These are phyloP conservation scores for Diachasmimorpha longicaudata DNA, from an alignment of 1,140 invertebrate genomes.

Conservation along the genomic window DNA sequence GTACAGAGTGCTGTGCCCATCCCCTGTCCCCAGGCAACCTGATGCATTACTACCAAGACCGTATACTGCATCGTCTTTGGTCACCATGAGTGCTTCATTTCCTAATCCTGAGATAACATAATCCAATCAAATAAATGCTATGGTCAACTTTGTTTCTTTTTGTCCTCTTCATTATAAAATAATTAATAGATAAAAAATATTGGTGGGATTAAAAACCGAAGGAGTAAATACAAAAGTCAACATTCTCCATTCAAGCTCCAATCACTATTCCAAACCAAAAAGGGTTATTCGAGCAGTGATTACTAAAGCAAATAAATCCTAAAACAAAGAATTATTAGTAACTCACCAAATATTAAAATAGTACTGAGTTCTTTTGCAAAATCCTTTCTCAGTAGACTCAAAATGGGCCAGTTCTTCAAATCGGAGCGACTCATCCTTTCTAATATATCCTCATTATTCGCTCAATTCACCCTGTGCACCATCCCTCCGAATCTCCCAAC, in stretches of 20 bases:
- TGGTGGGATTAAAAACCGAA: no score
- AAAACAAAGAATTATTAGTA: background rate
- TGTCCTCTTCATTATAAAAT: no score
- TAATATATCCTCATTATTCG: no score
- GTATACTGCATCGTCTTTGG: conserved; percentile 69
- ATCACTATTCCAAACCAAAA: no score
- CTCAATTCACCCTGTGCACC: background rate
- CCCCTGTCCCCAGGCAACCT: conserved; percentile 69
- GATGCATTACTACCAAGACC: conserved; percentile 68
- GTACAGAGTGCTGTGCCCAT: conserved; percentile 64
- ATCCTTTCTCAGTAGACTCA: conserved; percentile 66
- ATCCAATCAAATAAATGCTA: conserved; percentile 11
- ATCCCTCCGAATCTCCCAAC: background rate
- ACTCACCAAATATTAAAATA: conserved; percentile 69
- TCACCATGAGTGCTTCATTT: conserved; percentile 72
- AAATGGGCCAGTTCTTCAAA: conserved; percentile 70
- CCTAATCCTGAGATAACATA: conserved; percentile 48
- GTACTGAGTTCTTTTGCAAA: conserved; percentile 65
- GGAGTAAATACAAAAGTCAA: no score
- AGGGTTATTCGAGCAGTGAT: no score
- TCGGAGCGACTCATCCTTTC: conserved; percentile 48
- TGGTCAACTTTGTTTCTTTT: no score
- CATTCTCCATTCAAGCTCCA: no score
- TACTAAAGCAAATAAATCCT: background rate
- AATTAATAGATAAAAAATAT: no score